Percentiles rank a stretch among this genome's conserved stretches.
Evolutionary conservation across 2,888 invertebrate species (phyloP).

Genomic region (Epirrhoe alternata): DNA sequence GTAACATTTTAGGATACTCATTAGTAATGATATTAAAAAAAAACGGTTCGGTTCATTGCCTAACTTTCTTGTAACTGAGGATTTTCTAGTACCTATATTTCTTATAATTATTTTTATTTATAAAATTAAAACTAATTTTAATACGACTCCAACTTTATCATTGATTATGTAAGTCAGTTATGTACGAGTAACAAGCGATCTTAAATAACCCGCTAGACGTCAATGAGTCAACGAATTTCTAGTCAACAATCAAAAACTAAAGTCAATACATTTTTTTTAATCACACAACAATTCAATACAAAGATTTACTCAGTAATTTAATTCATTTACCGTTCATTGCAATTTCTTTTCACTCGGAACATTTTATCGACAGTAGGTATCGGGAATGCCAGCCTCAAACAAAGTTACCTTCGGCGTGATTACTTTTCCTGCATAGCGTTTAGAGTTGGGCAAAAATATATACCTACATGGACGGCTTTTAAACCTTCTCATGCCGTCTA

Average conservation of each 20-base stretch:
- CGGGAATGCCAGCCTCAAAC: slow-evolving; percentile 37
- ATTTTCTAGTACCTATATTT: no score
- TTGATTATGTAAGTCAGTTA: no score
- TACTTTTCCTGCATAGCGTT: slow-evolving; percentile 34
- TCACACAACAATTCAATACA: slow-evolving; percentile 14
- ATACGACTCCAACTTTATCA: no score
- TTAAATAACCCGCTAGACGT: no score
- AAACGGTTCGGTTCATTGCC: no score
- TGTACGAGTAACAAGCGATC: no score
- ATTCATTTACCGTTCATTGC: slow-evolving; percentile 34
- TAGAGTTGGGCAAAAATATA: slow-evolving; percentile 17
- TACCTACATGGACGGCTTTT: slow-evolving; percentile 1
- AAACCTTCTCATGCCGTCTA: background rate
- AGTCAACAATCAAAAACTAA: background rate
- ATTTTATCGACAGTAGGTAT: slow-evolving; percentile 36
- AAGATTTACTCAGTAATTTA: slow-evolving; percentile 29
- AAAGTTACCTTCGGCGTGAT: slow-evolving; percentile 39
- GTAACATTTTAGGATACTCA: no score
- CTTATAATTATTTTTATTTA: no score
- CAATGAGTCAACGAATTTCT: background rate
- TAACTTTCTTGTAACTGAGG: no score
- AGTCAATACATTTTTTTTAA: background rate
- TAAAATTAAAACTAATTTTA: no score
- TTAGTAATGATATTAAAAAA: no score
- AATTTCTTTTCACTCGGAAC: slow-evolving; percentile 34